Base-by-base conservation (phyloP, 2,113 vertebrate species). In the Pseudopodoces humilis region DNA sequence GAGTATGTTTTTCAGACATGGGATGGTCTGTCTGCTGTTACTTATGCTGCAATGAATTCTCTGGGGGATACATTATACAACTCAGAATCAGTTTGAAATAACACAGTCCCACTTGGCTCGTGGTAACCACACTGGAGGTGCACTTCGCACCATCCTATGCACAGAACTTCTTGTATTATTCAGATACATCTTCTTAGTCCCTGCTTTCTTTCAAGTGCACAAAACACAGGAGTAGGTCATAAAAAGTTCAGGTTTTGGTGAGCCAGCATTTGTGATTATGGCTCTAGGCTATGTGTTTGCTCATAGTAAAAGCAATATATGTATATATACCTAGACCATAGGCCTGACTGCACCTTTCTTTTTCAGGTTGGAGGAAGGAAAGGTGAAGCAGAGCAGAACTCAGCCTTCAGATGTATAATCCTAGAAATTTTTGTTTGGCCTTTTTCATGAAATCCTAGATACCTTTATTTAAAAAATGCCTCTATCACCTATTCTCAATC, bases 11-110 rank as follows among this genome's bases (percentile, higher is more conserved):
- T 95, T 87, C 76, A 92, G 77, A 81, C 41, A 81, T 28, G 65
- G 72, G 43, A 50, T 53, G 52, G 80, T 80, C 60, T 1, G 18
- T 94, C 60, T 86, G 80, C 76, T 78, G 11, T 92, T 83, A 86
- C 71, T 93, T 78, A 19, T 15, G 64, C 47, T 78, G 18, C 52
- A 72, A 59, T 28, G 81, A 70, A 86, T 90, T 83, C 88, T 81
- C 93, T 43, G 44, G 37, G 69, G 83, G 41, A 58, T 83, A n/a
- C 23, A 41, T 75, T 68, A n/a, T 33, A 43, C 30, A 55, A 75
- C 52, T 88, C 44, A 86, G 88, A 90, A 75, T 68, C 63, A 39
- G 60, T 75, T 31, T 93, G 93, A 96, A 88, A 86, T 67, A 93
- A 67, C 76, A 60, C 60, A 80, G 79, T 62, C 60, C 53, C 37